Conservation (phyloP, 2,888 invertebrate species). For the Branchipolynoe longqiensis region DNA sequence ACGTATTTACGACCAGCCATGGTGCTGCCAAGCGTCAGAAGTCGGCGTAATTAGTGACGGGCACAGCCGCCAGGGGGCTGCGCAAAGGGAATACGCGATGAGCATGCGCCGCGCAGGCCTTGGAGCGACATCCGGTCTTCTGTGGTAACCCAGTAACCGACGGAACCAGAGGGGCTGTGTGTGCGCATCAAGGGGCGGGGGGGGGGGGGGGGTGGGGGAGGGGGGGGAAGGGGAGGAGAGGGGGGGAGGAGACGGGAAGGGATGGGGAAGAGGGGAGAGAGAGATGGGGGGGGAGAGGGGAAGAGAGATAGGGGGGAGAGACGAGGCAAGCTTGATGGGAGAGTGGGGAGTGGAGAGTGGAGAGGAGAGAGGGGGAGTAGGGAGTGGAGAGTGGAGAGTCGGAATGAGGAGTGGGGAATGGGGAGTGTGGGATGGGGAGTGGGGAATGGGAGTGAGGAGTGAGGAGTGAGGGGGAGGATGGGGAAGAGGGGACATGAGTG, state of each 20-base stretch:
- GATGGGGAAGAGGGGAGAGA: neutral
- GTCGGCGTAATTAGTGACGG: neutral
- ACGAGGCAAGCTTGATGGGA: neutral
- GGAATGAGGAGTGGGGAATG: neutral
- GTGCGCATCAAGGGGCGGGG: neutral
- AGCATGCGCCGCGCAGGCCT: conserved; percentile 9
- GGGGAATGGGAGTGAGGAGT: neutral
- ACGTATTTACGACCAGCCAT: no score
- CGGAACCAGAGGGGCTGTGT: neutral
- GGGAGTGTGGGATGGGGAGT: neutral
- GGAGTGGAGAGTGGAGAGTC: no score
- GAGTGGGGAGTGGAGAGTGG: neutral
- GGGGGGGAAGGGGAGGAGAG: neutral
- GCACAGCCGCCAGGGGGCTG: neutral
- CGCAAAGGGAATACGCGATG: conserved; percentile 15
- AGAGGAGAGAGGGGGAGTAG: neutral
- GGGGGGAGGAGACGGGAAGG: neutral
- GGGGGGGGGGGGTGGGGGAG: neutral
- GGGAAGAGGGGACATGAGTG: neutral
- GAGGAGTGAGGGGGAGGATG: neutral
- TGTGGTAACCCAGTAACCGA: conserved; percentile 2
- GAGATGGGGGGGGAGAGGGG: neutral
- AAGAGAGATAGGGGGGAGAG: neutral
- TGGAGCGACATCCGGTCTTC: neutral
- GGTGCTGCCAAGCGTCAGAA: neutral